Evolutionary conservation across 2,888 invertebrate species (phyloP).

Genomic region (Aphodius granarius): DNA sequence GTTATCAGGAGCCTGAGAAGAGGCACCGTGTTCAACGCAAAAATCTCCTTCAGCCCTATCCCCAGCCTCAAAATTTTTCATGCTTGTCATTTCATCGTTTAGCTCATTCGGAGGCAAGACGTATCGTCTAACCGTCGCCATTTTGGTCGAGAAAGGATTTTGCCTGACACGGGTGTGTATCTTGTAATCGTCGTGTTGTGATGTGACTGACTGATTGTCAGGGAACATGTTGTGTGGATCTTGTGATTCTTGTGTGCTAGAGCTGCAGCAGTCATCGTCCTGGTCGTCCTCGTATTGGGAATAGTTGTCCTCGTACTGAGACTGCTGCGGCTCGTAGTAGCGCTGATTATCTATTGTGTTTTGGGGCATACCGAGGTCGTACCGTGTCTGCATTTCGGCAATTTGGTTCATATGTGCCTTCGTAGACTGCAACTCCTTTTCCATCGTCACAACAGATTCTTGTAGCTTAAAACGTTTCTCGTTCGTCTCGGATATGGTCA

Average conservation of each 20-base stretch:
- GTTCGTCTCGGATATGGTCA: slow-evolving; percentile 44
- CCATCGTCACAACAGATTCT: slow-evolving; percentile 47
- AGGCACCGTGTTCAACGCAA: neutral
- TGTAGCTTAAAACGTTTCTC: slow-evolving; percentile 49
- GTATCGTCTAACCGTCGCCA: neutral
- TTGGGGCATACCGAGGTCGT: slow-evolving; percentile 35
- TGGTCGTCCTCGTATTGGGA: slow-evolving; percentile 4
- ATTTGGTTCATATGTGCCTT: slow-evolving; percentile 46
- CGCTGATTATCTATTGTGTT: neutral
- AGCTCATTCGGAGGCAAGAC: neutral
- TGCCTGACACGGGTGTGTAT: neutral
- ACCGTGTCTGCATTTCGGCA: slow-evolving; percentile 47
- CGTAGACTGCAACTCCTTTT: slow-evolving; percentile 48
- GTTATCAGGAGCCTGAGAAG: neutral
- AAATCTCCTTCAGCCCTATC: slow-evolving; percentile 7
- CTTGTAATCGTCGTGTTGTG: neutral
- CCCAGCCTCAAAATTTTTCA: neutral
- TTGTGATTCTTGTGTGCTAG: neutral
- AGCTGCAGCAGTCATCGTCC: neutral
- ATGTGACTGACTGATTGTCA: neutral
- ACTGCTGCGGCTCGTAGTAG: neutral
- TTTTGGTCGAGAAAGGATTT: neutral
- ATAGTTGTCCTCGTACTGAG: neutral
- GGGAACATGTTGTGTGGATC: neutral
- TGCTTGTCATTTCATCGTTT: neutral